Conservation (phyloP, 2,113 vertebrate species). For the Lampris megalopsis region DNA sequence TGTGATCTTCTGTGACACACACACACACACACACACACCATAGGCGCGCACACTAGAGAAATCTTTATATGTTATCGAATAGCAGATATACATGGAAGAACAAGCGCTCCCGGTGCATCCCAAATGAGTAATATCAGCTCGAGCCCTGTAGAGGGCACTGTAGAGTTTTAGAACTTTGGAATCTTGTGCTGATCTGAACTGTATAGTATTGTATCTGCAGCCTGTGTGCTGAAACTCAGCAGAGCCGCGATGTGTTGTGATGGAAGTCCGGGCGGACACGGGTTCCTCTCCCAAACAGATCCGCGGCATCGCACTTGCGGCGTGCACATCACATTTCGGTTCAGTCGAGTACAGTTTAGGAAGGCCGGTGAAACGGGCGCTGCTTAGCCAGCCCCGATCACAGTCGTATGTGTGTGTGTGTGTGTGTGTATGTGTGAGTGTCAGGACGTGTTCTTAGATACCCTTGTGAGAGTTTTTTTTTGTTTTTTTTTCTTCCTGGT, state of each 20-base stretch:
- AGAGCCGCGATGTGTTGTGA: not conserved
- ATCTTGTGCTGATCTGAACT: slow-evolving; percentile 57
- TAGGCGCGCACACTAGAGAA: slow-evolving; percentile 41
- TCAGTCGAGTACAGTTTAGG: too few species aligned
- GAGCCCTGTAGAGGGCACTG: slow-evolving; percentile 46
- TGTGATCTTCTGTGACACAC: slow-evolving; percentile 71
- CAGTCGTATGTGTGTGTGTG: slow-evolving; percentile 33
- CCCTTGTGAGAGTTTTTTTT: too few species aligned
- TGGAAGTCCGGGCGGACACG: too few species aligned
- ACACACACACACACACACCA: slow-evolving; percentile 68
- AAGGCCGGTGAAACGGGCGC: not conserved
- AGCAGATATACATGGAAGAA: slow-evolving; percentile 38
- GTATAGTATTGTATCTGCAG: slow-evolving; percentile 52
- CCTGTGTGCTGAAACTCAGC: slow-evolving; percentile 69
- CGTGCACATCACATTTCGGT: too few species aligned
- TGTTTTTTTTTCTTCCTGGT: too few species aligned
- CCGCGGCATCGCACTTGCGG: too few species aligned
- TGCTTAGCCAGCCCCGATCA: slow-evolving; percentile 12
- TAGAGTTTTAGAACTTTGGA: slow-evolving; percentile 54
- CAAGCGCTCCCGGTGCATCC: slow-evolving; percentile 14
- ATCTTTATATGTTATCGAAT: slow-evolving; percentile 25
- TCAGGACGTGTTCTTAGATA: not conserved
- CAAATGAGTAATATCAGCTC: slow-evolving; percentile 1
- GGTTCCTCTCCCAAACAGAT: too few species aligned
- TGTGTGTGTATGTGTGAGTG: slow-evolving; percentile 70